These are phyloP conservation scores for Eumaeus atala DNA, from an alignment of 1,140 invertebrate species.

Conservation along the genomic window DNA sequence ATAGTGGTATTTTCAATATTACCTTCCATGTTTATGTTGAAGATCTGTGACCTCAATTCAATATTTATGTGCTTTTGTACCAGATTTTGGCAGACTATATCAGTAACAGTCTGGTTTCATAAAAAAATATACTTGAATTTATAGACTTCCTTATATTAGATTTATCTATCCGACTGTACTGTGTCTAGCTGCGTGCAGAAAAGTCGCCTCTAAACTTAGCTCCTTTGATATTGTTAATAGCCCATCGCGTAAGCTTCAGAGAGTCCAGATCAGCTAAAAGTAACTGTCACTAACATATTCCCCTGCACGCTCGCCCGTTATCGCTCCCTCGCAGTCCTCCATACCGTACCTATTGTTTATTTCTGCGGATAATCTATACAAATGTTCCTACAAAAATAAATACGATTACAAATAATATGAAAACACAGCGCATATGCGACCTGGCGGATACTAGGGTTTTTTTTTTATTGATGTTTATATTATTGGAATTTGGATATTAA, in stretches of 20 bases:
- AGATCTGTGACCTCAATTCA: no score
- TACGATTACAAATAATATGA: slow-evolving; percentile 27
- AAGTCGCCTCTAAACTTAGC: background rate
- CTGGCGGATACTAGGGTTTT: background rate
- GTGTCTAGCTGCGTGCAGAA: background rate
- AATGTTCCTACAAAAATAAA: slow-evolving; percentile 39
- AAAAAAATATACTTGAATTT: no score
- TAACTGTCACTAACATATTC: slow-evolving; percentile 58
- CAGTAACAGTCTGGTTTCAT: no score
- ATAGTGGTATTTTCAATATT: no score
- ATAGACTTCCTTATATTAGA: no score
- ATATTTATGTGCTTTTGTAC: no score
- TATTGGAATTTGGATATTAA: no score
- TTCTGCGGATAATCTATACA: slow-evolving; percentile 56
- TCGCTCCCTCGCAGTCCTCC: slow-evolving; percentile 37
- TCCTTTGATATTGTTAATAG: slow-evolving; percentile 1
- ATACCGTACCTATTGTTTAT: slow-evolving; percentile 52
- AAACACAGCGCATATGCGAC: slow-evolving; percentile 14
- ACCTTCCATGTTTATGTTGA: no score
- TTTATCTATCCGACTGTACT: no score
- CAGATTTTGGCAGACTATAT: no score
- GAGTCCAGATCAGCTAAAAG: slow-evolving; percentile 38
- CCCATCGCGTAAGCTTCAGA: slow-evolving; percentile 14
- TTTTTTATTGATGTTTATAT: no score
- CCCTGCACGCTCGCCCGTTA: slow-evolving; percentile 41